Conservation (phyloP, 2,797 vertebrate species). For the Lacerta bilineata region DNA sequence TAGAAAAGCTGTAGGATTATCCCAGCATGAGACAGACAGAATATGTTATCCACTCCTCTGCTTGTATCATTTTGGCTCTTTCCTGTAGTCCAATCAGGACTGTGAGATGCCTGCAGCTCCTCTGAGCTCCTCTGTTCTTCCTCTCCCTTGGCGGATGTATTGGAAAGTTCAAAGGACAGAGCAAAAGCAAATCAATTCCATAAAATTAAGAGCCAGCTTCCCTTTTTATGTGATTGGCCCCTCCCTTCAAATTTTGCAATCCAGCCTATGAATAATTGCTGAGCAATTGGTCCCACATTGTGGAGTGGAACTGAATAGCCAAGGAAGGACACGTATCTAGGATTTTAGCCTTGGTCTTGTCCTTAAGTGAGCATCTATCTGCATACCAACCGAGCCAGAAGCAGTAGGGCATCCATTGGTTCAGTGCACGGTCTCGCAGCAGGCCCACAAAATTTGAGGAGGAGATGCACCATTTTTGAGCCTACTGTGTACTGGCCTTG, state of each 20-base stretch:
- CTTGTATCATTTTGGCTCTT: neutral
- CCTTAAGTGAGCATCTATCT: neutral
- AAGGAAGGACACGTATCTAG: neutral
- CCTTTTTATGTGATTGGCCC: no score
- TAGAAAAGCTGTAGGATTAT: neutral
- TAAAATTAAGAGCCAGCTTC: neutral
- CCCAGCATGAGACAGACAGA: neutral
- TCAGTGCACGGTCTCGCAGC: no score
- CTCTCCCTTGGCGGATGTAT: no score
- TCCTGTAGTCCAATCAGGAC: neutral
- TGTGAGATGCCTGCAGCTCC: neutral
- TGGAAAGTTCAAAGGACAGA: neutral
- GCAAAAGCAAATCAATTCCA: neutral
- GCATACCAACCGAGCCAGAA: neutral
- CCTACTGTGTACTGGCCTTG: neutral
- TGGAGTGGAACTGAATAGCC: neutral
- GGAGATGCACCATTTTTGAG: neutral
- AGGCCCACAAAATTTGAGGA: neutral
- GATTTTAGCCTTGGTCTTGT: neutral
- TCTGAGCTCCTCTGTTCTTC: neutral
- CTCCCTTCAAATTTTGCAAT: neutral
- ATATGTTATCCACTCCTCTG: neutral
- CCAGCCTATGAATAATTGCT: neutral
- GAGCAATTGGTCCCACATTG: neutral
- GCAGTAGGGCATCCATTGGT: neutral